A percentile compares a stretch with the other conserved stretches of the same genome.
Evolutionary conservation across 2,797 vertebrate genomes (phyloP).

Genomic region (Urophycis tenuis): DNA sequence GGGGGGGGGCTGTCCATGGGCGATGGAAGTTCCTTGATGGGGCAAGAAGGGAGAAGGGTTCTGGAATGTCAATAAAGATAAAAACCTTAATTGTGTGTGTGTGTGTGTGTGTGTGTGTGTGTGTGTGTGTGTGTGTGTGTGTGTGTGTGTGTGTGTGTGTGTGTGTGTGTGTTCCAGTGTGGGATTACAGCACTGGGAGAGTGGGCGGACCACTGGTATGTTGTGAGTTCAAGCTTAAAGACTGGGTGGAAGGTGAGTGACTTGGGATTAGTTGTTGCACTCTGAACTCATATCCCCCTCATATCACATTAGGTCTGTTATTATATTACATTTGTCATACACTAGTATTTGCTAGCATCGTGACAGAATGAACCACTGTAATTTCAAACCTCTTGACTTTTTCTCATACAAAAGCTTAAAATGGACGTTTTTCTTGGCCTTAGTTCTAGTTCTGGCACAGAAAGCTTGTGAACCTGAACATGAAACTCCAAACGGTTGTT

Average conservation of each 20-base stretch:
- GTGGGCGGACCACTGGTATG: slow-evolving; percentile 91
- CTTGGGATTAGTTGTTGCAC: neutral
- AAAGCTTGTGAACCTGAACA: neutral
- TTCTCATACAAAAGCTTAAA: neutral
- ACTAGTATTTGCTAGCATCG: neutral
- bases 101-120: slow-evolving; percentile 31
- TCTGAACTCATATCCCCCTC: neutral
- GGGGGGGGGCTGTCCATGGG: neutral
- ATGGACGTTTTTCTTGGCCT: neutral
- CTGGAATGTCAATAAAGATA: neutral
- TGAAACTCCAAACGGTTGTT: neutral
- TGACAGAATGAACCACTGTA: neutral
- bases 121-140: slow-evolving; percentile 35
- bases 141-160: slow-evolving; percentile 34
- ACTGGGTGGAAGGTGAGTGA: slow-evolving; percentile 91
- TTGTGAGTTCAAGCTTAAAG: slow-evolving; percentile 88
- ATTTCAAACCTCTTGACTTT: neutral
- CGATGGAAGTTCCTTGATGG: neutral
- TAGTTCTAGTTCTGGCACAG: neutral
- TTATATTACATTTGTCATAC: neutral
- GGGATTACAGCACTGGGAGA: slow-evolving; percentile 93
- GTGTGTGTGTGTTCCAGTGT: slow-evolving; percentile 72
- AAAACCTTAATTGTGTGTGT: slow-evolving; percentile 7
- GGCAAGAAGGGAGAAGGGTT: neutral
- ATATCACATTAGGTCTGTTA: neutral